Percentiles rank a stretch among this genome's conserved stretches.
Conservation (phyloP, 2,797 vertebrate genomes). For the Semaprochilodus insignis region DNA sequence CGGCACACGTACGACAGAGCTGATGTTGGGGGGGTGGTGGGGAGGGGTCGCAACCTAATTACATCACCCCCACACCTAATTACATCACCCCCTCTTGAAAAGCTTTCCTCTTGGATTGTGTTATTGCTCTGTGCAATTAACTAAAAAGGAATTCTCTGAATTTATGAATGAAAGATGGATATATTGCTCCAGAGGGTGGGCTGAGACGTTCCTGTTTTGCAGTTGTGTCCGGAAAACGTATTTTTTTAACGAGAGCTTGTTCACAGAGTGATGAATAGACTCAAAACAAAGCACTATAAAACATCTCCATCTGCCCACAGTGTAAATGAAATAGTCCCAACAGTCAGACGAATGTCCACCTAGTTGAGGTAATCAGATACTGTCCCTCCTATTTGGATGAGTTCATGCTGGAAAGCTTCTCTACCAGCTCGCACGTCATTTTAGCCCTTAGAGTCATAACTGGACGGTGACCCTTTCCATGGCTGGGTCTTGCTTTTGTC, state of each 20-base stretch:
- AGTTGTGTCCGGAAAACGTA: slow-evolving; percentile 51
- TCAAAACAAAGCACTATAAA: not conserved
- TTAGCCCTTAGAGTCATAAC: not conserved
- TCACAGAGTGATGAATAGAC: not conserved
- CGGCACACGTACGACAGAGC: slow-evolving; percentile 59
- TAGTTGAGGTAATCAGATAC: not conserved
- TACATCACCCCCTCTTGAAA: slow-evolving; percentile 73
- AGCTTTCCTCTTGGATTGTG: slow-evolving; percentile 81
- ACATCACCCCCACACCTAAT: slow-evolving; percentile 38
- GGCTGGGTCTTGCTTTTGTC: slow-evolving; percentile 11
- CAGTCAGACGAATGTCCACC: not conserved
- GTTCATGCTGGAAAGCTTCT: not conserved
- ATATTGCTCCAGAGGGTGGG: slow-evolving; percentile 56
- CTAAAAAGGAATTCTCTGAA: slow-evolving; percentile 81
- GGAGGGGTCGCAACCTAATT: slow-evolving; percentile 32
- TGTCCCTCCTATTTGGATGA: not conserved
- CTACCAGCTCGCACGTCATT: not conserved
- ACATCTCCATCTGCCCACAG: too few species aligned
- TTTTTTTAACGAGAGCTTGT: slow-evolving; percentile 7
- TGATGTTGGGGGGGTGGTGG: slow-evolving; percentile 36
- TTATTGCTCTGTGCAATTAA: slow-evolving; percentile 77
- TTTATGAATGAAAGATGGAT: slow-evolving; percentile 82
- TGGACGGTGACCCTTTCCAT: not conserved
- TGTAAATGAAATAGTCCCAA: not conserved
- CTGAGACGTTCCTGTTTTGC: slow-evolving; percentile 57